Evolutionary conservation across 2,888 invertebrate genomes (phyloP).

Genomic region (Hyalella azteca): DNA sequence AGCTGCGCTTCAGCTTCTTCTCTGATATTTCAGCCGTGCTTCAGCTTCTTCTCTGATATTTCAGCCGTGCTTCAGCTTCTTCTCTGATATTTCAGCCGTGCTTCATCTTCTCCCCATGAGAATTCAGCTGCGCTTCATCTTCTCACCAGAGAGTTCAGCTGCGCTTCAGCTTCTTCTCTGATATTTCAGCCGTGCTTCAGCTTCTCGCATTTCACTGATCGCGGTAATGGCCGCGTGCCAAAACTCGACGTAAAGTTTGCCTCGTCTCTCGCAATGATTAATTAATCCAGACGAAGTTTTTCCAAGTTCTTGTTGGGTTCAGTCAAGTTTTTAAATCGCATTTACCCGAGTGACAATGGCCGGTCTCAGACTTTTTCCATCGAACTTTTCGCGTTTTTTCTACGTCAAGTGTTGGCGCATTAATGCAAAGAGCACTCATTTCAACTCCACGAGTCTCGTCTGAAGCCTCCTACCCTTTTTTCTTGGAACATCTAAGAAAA

Average conservation of each 20-base stretch:
- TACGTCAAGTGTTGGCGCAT: not conserved
- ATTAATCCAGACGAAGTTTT: slow-evolving; percentile 32
- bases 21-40: too few species aligned
- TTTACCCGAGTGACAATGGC: not conserved
- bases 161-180: not conserved
- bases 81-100: not conserved
- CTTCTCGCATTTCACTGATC: not conserved
- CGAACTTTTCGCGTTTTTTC: not conserved
- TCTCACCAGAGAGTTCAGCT: not conserved
- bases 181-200: not conserved
- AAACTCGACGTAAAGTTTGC: slow-evolving; percentile 2
- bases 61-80: not conserved
- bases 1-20: too few species aligned
- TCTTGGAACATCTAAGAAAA: not conserved
- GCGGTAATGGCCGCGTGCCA: not conserved
- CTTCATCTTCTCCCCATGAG: not conserved
- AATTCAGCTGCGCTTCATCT: not conserved
- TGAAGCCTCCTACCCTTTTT: not conserved
- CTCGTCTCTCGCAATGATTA: slow-evolving; percentile 19
- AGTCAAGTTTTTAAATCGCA: slow-evolving; percentile 15
- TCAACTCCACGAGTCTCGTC: not conserved
- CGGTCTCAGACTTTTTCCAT: not conserved
- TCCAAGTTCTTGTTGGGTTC: slow-evolving; percentile 1
- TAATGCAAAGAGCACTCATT: not conserved
- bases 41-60: too few species aligned